These are phyloP conservation scores for Aspidapion aeneum DNA, from an alignment of 2,888 invertebrate genomes.

Conservation along the genomic window DNA sequence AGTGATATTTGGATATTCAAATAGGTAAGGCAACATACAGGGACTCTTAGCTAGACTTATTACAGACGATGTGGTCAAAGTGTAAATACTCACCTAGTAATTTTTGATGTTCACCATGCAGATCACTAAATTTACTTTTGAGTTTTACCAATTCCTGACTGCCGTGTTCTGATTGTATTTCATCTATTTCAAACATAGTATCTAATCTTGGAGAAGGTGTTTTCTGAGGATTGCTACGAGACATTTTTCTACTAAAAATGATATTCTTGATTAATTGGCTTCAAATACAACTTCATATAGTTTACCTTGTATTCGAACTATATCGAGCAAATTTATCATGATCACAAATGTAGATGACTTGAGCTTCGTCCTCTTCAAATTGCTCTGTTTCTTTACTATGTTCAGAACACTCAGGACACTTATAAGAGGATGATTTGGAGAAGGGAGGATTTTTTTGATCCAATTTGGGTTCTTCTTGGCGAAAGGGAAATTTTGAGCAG, in stretches of 20 bases:
- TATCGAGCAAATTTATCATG: slow-evolving; percentile 4
- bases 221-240: background rate
- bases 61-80: no score
- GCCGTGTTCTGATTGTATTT: background rate
- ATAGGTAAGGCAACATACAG: background rate
- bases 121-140: slow-evolving; percentile 22
- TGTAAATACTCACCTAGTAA: slow-evolving; percentile 24
- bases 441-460: no score
- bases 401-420: background rate
- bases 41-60: no score
- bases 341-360: slow-evolving; percentile 22
- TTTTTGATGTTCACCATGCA: slow-evolving; percentile 29
- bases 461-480: no score
- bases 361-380: slow-evolving; percentile 15
- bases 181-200: background rate
- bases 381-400: slow-evolving; percentile 10
- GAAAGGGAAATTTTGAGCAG: no score
- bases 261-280: background rate
- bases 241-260: no score
- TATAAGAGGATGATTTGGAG: no score
- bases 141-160: slow-evolving; percentile 13
- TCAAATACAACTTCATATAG: background rate
- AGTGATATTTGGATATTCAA: background rate
- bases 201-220: background rate
- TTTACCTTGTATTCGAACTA: background rate